Percentiles rank a stretch among this genome's conserved stretches.
Conservation (phyloP, 2,113 vertebrate species). For the Mugil cephalus region DNA sequence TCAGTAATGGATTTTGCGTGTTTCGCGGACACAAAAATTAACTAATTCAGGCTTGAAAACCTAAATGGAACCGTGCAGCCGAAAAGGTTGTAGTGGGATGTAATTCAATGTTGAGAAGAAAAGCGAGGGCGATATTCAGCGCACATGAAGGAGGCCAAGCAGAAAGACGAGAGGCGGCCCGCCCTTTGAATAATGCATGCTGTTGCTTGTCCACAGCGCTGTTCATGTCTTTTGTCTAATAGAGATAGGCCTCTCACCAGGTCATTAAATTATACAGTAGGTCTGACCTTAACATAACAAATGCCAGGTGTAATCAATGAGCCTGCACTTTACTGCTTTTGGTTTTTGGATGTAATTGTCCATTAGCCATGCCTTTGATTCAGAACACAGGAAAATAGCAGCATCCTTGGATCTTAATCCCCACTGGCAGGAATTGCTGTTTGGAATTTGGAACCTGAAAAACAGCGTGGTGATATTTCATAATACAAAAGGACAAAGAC, state of each 20-base stretch:
- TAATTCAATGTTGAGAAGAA: too few relatives aligned
- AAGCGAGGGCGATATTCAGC: neutral
- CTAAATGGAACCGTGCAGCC: too few relatives aligned
- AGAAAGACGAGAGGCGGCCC: conserved; percentile 18
- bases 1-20: too few relatives aligned
- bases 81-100: too few relatives aligned
- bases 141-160: conserved; percentile 2
- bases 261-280: conserved; percentile 47
- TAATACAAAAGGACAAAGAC: too few relatives aligned
- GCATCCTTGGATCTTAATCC: neutral
- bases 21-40: too few relatives aligned
- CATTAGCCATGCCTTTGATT: neutral
- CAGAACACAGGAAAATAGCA: neutral
- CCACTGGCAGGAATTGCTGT: neutral
- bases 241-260: conserved; percentile 60
- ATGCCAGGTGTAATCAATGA: conserved; percentile 37
- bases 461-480: too few relatives aligned
- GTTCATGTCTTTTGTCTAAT: conserved; percentile 37
- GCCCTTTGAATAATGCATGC: conserved; percentile 67
- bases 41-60: too few relatives aligned
- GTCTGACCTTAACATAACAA: conserved; percentile 60
- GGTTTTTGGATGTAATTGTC: conserved; percentile 4
- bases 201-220: conserved; percentile 33
- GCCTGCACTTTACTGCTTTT: conserved; percentile 6
- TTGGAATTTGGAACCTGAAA: neutral